These are phyloP conservation scores for Chaetodon trifasciatus DNA, from an alignment of 2,797 vertebrate species.

Conservation along the genomic window DNA sequence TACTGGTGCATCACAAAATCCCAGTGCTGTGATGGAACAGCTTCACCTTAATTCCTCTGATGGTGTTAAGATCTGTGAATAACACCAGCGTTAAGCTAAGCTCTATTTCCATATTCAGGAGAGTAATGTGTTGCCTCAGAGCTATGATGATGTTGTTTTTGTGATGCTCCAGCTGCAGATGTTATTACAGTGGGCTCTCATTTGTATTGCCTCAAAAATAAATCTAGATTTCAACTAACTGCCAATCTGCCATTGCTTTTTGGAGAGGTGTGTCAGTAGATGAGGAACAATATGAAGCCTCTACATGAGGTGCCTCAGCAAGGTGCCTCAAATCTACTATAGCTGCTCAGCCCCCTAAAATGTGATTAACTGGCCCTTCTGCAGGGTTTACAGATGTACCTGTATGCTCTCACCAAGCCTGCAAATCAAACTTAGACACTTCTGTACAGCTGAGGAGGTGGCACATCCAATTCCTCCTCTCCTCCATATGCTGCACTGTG, in stretches of 20 bases:
- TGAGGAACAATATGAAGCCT: neutral
- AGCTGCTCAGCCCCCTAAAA: neutral
- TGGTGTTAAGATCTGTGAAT: slow-evolving; percentile 5
- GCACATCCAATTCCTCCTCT: neutral
- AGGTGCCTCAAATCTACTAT: slow-evolving; percentile 1
- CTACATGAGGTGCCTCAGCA: neutral
- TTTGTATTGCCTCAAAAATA: neutral
- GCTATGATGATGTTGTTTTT: neutral
- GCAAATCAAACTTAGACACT: slow-evolving; percentile 40
- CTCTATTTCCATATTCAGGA: neutral
- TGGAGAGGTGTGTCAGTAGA: neutral
- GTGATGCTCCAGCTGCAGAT: slow-evolving; percentile 16
- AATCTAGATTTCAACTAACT: neutral
- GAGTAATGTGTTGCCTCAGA: neutral
- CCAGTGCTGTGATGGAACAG: neutral
- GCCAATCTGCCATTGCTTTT: neutral
- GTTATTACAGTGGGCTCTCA: neutral
- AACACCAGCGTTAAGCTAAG: slow-evolving; percentile 5
- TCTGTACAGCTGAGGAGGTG: slow-evolving; percentile 15
- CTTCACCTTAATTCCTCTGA: neutral
- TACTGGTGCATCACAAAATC: slow-evolving; percentile 63
- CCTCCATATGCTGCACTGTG: neutral
- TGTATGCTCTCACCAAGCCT: slow-evolving; percentile 9
- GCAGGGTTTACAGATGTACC: slow-evolving; percentile 23
- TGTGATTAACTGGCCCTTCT: slow-evolving; percentile 27